Conservation (phyloP, 2,888 invertebrate genomes). For the Cosmia pyralina region DNA sequence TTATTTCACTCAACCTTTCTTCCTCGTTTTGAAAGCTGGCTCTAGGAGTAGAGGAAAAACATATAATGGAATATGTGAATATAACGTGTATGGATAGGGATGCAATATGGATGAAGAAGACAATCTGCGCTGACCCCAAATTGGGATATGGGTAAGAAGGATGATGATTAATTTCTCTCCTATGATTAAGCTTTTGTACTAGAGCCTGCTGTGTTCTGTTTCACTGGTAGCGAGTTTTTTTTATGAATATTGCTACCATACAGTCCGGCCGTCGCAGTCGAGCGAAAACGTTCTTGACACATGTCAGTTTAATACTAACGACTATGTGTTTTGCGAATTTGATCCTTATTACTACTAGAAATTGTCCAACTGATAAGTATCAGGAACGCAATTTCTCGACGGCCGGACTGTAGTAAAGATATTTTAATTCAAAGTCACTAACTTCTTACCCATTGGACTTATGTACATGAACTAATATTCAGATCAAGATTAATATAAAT, state of each 20-base stretch:
- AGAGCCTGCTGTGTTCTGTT: neutral
- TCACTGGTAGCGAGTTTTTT: no score
- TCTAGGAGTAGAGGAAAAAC: neutral
- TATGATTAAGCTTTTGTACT: neutral
- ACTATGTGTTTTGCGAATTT: no score
- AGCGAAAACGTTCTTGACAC: no score
- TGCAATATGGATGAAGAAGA: neutral
- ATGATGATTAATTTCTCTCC: neutral
- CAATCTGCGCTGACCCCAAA: neutral
- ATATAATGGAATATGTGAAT: neutral
- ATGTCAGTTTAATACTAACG: no score
- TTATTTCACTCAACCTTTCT: neutral
- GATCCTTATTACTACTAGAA: no score
- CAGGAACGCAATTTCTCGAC: no score
- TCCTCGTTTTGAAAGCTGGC: neutral
- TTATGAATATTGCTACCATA: no score
- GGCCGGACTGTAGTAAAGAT: neutral
- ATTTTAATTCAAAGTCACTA: neutral
- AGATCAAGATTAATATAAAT: slow-evolving; percentile 27
- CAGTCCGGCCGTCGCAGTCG: no score
- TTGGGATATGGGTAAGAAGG: neutral
- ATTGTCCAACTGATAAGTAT: no score
- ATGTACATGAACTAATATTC: slow-evolving; percentile 15
- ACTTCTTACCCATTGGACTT: neutral
- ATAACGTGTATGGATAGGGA: neutral